These are phyloP conservation scores for Dolichoris vasculosae DNA, from an alignment of 1,140 invertebrate species.

Conservation along the genomic window DNA sequence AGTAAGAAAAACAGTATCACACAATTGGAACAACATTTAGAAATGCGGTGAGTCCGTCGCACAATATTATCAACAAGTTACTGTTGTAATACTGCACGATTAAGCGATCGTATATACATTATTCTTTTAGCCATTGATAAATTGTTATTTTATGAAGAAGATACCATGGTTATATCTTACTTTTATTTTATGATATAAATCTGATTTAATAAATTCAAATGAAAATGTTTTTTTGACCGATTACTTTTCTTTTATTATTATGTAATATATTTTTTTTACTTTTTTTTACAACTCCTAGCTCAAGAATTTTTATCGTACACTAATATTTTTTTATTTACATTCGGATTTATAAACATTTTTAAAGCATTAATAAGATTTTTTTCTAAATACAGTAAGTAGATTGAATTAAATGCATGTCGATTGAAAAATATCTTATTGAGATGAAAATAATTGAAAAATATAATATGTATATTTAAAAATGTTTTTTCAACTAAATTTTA, in stretches of 20 bases:
- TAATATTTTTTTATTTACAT: neutral
- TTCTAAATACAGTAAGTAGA: slow-evolving; percentile 3
- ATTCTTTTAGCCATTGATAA: slow-evolving; percentile 41
- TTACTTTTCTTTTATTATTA: neutral
- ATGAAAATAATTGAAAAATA: neutral
- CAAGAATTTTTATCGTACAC: neutral
- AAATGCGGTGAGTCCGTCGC: slow-evolving; percentile 73
- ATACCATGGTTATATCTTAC: slow-evolving; percentile 29
- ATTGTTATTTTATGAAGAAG: slow-evolving; percentile 45
- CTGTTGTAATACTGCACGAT: slow-evolving; percentile 73
- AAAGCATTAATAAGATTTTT: neutral
- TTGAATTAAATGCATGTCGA: neutral
- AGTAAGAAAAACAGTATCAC: slow-evolving; percentile 66
- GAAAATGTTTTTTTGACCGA: neutral
- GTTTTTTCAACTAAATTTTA: neutral
- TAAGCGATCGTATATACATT: slow-evolving; percentile 60
- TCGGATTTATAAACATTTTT: neutral
- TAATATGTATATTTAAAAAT: neutral
- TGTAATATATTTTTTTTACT: neutral
- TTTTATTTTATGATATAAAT: neutral
- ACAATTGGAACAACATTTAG: slow-evolving; percentile 77
- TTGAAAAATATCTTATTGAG: neutral
- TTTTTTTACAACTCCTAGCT: too few relatives aligned
- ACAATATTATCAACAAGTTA: slow-evolving; percentile 66
- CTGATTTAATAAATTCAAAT: neutral